Conservation (phyloP, 2,888 invertebrate species). For the Agapostemon virescens region DNA sequence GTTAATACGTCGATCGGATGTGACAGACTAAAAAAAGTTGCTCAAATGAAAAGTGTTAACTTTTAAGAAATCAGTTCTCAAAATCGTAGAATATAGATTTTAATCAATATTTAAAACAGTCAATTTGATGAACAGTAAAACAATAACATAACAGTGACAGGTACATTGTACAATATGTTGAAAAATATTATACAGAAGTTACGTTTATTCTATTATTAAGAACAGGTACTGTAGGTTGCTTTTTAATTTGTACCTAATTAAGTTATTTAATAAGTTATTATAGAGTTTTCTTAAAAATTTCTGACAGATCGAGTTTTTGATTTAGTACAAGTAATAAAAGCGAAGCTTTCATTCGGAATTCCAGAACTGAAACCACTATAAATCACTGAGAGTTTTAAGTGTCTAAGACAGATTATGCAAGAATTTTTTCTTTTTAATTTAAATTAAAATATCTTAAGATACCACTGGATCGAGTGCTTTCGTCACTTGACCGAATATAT, state of each 20-base stretch:
- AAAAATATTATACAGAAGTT: background rate
- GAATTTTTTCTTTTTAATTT: too few species aligned
- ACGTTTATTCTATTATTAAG: conserved; percentile 1
- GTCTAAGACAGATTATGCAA: background rate
- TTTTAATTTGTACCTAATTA: background rate
- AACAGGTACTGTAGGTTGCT: conserved; percentile 24
- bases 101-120: conserved; percentile 34
- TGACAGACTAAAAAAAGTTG: too few species aligned
- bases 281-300: background rate
- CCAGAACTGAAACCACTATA: background rate
- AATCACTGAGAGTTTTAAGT: conserved; percentile 17
- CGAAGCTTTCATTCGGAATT: background rate
- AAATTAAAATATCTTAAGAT: conserved; percentile 32
- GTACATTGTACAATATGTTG: background rate
- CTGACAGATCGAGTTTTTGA: background rate
- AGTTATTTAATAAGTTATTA: background rate
- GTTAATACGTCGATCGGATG: too few species aligned
- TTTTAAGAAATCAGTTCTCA: background rate
- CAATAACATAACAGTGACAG: conserved; percentile 25
- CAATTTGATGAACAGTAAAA: background rate
- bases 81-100: conserved; percentile 27
- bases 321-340: background rate
- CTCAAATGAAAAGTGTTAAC: too few species aligned
- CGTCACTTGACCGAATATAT: conserved; percentile 88
- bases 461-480: conserved; percentile 73